Evolutionary conservation across 2,888 invertebrate genomes (phyloP).

Genomic region (Liodrosophila aerea): DNA sequence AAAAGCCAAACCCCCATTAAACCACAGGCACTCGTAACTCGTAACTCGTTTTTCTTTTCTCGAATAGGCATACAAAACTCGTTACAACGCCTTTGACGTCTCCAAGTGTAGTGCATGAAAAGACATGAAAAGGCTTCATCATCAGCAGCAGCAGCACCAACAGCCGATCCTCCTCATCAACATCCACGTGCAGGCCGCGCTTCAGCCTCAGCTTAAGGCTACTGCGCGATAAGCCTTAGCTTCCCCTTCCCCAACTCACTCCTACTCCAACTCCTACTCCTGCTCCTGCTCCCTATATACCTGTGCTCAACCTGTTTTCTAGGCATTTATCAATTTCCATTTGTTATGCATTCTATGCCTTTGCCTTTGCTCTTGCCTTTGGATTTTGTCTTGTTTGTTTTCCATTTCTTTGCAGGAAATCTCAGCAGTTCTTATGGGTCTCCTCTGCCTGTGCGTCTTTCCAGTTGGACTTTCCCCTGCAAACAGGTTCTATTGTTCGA

Average conservation of each 20-base stretch:
- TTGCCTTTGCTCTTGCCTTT: conserved; percentile 13
- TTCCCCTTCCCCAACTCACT: conserved; percentile 6
- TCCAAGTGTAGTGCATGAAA: conserved; percentile 57
- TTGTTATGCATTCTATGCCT: conserved; percentile 27
- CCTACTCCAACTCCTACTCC: conserved; percentile 13
- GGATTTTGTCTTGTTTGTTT: conserved; percentile 51
- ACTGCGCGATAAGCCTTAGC: conserved; percentile 49
- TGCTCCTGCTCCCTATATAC: conserved; percentile 35
- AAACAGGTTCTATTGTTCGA: conserved; percentile 70
- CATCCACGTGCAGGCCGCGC: conserved; percentile 72
- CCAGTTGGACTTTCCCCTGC: conserved; percentile 72
- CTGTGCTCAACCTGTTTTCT: conserved; percentile 71
- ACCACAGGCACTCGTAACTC: conserved; percentile 67
- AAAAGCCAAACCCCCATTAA: conserved; percentile 76
- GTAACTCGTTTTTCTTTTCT: conserved; percentile 60
- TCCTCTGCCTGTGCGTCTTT: conserved; percentile 27
- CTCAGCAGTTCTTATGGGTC: conserved; percentile 61
- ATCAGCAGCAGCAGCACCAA: conserved; percentile 22
- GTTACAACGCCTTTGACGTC: conserved; percentile 61
- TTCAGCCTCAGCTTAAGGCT: conserved; percentile 51
- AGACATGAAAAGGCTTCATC: conserved; percentile 66
- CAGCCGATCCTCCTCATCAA: conserved; percentile 27
- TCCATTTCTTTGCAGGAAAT: conserved; percentile 71
- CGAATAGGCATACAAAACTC: conserved; percentile 59
- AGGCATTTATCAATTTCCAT: conserved; percentile 67